phyloP scores from a whole-genome alignment of 2,113 vertebrate species.

The Pangasianodon gigas region DNA sequence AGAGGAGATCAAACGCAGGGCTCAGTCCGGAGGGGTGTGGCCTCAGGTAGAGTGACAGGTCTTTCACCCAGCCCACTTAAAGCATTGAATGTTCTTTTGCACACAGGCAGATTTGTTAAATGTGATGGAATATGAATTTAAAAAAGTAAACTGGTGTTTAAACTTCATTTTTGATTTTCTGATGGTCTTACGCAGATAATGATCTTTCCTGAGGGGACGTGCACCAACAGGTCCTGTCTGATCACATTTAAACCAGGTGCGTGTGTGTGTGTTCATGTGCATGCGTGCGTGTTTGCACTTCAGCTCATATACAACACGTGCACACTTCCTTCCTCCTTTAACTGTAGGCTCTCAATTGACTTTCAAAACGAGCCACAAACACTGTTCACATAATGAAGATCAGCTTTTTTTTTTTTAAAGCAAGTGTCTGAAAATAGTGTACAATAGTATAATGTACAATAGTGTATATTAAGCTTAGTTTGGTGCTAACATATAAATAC shows the following conservation, averaged over 20 bases:
- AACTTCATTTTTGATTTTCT: not conserved
- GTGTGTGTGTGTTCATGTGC: slow-evolving; percentile 59
- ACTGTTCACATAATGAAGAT: not conserved
- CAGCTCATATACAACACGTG: not conserved
- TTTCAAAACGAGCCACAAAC: not conserved
- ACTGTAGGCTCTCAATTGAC: not conserved
- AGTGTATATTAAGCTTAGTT: too few species aligned
- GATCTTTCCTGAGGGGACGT: slow-evolving; percentile 99
- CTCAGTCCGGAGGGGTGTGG: slow-evolving; percentile 88
- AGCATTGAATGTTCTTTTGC: not conserved
- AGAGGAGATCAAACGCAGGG: slow-evolving; percentile 90
- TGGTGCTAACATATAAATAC: too few species aligned
- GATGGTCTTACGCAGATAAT: slow-evolving; percentile 82
- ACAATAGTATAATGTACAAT: too few species aligned
- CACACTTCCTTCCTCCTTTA: slow-evolving; percentile 4
- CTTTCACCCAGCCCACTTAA: not conserved
- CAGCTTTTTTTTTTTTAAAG: too few species aligned
- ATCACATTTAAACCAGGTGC: slow-evolving; percentile 98
- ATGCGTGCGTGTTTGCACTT: not conserved
- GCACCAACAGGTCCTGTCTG: slow-evolving; percentile 95
- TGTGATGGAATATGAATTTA: not conserved
- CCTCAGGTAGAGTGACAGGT: slow-evolving; percentile 82
- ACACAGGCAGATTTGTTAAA: not conserved
- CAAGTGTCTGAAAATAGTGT: too few species aligned
- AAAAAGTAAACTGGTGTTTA: not conserved